phyloP scores from a whole-genome alignment of 2,888 invertebrate species.

The Amphipoea lucens region DNA sequence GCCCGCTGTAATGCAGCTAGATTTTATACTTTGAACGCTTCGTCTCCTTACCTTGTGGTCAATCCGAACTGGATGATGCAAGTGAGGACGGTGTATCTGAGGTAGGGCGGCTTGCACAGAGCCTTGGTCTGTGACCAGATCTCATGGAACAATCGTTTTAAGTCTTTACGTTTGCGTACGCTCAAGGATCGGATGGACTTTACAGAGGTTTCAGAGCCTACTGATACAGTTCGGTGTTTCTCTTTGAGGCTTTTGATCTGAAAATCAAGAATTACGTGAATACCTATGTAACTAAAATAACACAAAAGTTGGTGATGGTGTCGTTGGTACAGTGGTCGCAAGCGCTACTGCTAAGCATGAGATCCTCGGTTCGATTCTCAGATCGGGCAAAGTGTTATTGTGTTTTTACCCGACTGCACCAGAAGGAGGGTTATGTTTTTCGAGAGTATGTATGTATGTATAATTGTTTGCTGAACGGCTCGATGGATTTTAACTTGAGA shows the following conservation, averaged over 20 bases:
- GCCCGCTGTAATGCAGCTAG: neutral
- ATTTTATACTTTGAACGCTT: neutral
- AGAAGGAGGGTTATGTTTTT: too few relatives aligned
- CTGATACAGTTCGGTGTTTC: conserved; percentile 91
- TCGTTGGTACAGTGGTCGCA: neutral
- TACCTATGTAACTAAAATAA: conserved; percentile 20
- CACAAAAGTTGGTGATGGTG: neutral
- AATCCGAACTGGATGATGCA: conserved; percentile 96
- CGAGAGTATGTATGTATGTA: too few relatives aligned
- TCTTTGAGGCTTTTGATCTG: conserved; percentile 93
- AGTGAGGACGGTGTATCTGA: conserved; percentile 93
- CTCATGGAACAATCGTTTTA: conserved; percentile 92
- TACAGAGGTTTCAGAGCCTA: conserved; percentile 91
- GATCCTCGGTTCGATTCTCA: neutral
- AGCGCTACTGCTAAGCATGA: neutral
- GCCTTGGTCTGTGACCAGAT: conserved; percentile 94
- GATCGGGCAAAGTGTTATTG: neutral
- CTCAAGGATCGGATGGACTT: conserved; percentile 93
- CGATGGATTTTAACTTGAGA: too few relatives aligned
- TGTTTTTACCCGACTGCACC: neutral
- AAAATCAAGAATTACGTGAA: conserved; percentile 1
- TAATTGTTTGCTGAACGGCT: too few relatives aligned
- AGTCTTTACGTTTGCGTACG: conserved; percentile 93
- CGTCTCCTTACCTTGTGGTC: conserved; percentile 91
- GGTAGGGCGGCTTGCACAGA: conserved; percentile 93